Percentiles rank a stretch among this genome's conserved stretches.
phyloP scores from a whole-genome alignment of 2,888 invertebrate genomes.

The Amphipyra berbera region DNA sequence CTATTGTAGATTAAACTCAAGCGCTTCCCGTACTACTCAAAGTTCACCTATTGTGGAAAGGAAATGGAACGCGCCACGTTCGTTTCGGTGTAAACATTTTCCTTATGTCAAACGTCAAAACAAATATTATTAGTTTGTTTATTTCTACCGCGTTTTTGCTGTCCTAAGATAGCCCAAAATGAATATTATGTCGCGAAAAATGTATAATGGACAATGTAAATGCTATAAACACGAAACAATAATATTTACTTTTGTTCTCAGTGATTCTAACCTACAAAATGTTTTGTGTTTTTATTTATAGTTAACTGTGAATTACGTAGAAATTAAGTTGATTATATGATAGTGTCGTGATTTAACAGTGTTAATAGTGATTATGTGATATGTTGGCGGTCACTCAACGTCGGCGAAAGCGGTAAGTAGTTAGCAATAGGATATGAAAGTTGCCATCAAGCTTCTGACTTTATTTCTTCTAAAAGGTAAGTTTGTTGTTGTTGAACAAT shows the following conservation, averaged over 20 bases:
- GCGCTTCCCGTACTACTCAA: neutral
- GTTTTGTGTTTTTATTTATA: slow-evolving; percentile 27
- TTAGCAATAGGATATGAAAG: slow-evolving; percentile 48
- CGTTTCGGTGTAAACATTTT: slow-evolving; percentile 65
- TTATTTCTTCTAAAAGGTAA: neutral
- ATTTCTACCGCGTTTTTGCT: slow-evolving; percentile 29
- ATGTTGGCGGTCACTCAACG: neutral
- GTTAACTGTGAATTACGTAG: slow-evolving; percentile 28
- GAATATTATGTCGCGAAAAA: neutral
- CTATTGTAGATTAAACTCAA: too few relatives aligned
- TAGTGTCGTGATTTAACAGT: slow-evolving; percentile 21
- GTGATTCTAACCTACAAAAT: slow-evolving; percentile 55
- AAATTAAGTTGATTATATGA: slow-evolving; percentile 21
- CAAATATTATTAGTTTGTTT: slow-evolving; percentile 30
- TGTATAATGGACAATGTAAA: neutral
- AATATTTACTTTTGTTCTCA: slow-evolving; percentile 11
- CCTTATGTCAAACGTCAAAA: slow-evolving; percentile 63
- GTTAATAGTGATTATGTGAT: slow-evolving; percentile 25
- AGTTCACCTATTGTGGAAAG: neutral
- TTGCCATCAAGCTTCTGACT: slow-evolving; percentile 10
- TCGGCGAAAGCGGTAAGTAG: slow-evolving; percentile 53
- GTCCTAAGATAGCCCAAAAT: neutral
- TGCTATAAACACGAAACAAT: neutral
- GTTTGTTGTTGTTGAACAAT: neutral
- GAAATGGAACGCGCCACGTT: slow-evolving; percentile 24